Percentiles rank a stretch among this genome's conserved stretches.
Evolutionary conservation across 2,888 invertebrate species (phyloP).

Genomic region (Rhopalosiphum nymphaeae): DNA sequence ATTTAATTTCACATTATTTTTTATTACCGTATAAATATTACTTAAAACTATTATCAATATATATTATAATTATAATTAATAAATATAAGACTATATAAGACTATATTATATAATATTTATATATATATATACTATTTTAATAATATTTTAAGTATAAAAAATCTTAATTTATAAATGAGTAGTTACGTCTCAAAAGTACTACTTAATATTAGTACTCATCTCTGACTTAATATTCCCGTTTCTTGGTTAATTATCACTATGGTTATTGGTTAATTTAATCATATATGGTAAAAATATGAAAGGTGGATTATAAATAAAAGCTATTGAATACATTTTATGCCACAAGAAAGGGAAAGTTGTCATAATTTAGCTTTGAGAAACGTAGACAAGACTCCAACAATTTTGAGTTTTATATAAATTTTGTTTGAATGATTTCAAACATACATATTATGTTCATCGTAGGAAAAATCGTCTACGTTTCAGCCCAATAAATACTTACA

Average conservation of each 20-base stretch:
- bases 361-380: constrained; percentile 57
- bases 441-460: constrained; percentile 37
- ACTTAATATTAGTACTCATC: neutral
- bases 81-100: constrained; percentile 12
- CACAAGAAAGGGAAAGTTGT: constrained; percentile 42
- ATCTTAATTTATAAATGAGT: constrained; percentile 35
- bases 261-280: constrained; percentile 33
- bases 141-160: constrained; percentile 43
- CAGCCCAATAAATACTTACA: constrained; percentile 48
- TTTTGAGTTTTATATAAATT: constrained; percentile 19
- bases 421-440: constrained; percentile 45
- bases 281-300: constrained; percentile 49
- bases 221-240: constrained; percentile 46
- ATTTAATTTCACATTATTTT: constrained; percentile 43
- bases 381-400: constrained; percentile 65
- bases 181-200: constrained; percentile 24
- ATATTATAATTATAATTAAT: constrained; percentile 17
- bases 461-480: constrained; percentile 64
- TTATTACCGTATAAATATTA: constrained; percentile 52
- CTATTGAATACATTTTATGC: constrained; percentile 41
- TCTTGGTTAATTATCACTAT: constrained; percentile 49
- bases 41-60: constrained; percentile 36
- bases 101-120: neutral
- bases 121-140: constrained; percentile 10
- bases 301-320: neutral